Evolutionary conservation across 2,888 invertebrate genomes (phyloP).

Genomic region (Drosophila anceps): DNA sequence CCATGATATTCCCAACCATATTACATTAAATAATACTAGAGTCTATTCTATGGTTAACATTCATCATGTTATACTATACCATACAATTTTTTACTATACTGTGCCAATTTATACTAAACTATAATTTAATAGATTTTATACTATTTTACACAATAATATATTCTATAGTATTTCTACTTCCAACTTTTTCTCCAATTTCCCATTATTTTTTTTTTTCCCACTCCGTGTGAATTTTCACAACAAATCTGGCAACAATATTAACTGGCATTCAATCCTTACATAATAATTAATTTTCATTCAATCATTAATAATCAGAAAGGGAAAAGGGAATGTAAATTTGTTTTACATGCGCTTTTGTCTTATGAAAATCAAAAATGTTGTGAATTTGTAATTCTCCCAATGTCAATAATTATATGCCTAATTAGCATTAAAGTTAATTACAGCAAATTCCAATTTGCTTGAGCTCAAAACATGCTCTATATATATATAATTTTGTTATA

Average conservation of each 20-base stretch:
- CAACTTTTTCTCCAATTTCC: neutral
- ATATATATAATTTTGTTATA: slow-evolving; percentile 24
- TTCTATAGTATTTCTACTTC: neutral
- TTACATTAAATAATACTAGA: no score
- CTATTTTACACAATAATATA: no score
- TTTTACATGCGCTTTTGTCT: slow-evolving; percentile 9
- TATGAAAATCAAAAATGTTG: slow-evolving; percentile 18
- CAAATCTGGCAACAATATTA: slow-evolving; percentile 12
- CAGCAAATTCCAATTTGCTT: slow-evolving; percentile 11
- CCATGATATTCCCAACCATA: no score
- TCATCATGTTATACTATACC: neutral
- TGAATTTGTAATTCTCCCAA: slow-evolving; percentile 20
- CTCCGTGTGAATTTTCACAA: slow-evolving; percentile 4
- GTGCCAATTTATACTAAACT: neutral
- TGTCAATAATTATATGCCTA: slow-evolving; percentile 16
- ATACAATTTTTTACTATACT: neutral
- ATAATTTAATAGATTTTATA: neutral
- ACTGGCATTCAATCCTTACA: slow-evolving; percentile 11
- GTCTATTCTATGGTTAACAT: no score
- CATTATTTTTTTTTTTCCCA: neutral
- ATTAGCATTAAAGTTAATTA: slow-evolving; percentile 14
- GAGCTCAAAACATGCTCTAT: slow-evolving; percentile 4
- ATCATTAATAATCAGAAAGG: slow-evolving; percentile 44
- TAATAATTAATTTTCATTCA: slow-evolving; percentile 27
- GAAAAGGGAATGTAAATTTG: slow-evolving; percentile 38